Percentiles rank a stretch among this genome's conserved stretches.
These are phyloP conservation scores for Charadrius vociferus DNA, from an alignment of 2,113 vertebrate species.

Conservation along the genomic window DNA sequence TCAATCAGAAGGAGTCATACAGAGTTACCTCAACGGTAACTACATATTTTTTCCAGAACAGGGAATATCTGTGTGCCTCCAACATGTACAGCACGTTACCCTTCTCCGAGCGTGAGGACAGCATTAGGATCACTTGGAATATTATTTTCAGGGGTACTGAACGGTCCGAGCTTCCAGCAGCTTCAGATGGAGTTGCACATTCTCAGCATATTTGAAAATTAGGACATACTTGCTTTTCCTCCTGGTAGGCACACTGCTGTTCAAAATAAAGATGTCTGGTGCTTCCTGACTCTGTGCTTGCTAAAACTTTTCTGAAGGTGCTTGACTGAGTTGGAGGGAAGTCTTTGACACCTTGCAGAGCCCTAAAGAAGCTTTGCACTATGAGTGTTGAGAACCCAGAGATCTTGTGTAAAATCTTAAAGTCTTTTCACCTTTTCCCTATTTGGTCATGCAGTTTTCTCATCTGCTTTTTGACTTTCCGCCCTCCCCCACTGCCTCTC, in stretches of 20 bases:
- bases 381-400: background rate
- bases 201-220: background rate
- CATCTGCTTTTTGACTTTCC: background rate
- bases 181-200: background rate
- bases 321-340: background rate
- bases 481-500: background rate
- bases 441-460: background rate
- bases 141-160: background rate
- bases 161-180: background rate
- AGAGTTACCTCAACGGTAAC: background rate
- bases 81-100: fast-evolving
- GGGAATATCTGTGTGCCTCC: background rate
- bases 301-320: background rate
- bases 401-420: background rate
- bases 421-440: background rate
- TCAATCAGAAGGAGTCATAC: background rate
- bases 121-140: background rate
- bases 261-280: background rate
- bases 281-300: background rate
- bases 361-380: background rate
- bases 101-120: background rate
- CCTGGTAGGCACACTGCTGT: background rate
- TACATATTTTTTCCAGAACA: background rate
- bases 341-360: background rate
- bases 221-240: background rate